phyloP scores from a whole-genome alignment of 2,797 vertebrate genomes.

The Emydoidea blandingii region DNA sequence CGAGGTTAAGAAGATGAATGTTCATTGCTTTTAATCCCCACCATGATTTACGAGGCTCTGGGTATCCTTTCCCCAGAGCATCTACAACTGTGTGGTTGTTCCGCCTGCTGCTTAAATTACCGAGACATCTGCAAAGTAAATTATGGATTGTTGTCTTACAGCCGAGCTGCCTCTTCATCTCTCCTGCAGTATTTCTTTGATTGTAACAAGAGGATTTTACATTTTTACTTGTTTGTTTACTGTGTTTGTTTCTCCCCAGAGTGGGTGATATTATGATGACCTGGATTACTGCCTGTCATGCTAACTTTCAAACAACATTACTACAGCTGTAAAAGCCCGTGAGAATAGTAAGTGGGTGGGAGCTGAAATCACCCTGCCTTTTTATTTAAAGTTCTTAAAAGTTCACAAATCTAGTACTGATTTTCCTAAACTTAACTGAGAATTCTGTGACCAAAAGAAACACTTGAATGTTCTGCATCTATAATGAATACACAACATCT shows the following conservation, averaged over 20 bases:
- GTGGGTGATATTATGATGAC: not conserved
- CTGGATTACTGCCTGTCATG: conserved; percentile 11
- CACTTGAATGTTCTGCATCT: not conserved
- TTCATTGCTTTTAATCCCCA: conserved; percentile 88
- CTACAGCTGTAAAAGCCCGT: not conserved
- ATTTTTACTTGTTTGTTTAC: not conserved
- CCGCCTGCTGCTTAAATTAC: conserved; percentile 78
- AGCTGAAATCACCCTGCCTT: not conserved
- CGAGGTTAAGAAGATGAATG: conserved; percentile 90
- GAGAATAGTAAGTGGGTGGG: not conserved
- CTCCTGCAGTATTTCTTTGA: conserved; percentile 39
- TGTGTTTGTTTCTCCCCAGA: conserved; percentile 38
- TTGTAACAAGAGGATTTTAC: conserved; percentile 35
- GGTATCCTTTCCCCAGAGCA: conserved; percentile 76
- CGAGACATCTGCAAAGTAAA: conserved; percentile 80
- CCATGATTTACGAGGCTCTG: conserved; percentile 85
- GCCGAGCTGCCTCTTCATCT: conserved; percentile 80
- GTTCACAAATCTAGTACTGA: not conserved
- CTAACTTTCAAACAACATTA: not conserved
- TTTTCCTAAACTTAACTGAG: conserved; percentile 39
- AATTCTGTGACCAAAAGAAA: not conserved
- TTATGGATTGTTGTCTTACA: conserved; percentile 77
- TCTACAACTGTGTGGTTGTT: conserved; percentile 74
- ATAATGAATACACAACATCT: not conserved
- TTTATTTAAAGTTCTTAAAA: not conserved